Percentiles rank a stretch among this genome's conserved stretches.
Conservation (phyloP, 2,797 vertebrate species). For the Falco berigora region DNA sequence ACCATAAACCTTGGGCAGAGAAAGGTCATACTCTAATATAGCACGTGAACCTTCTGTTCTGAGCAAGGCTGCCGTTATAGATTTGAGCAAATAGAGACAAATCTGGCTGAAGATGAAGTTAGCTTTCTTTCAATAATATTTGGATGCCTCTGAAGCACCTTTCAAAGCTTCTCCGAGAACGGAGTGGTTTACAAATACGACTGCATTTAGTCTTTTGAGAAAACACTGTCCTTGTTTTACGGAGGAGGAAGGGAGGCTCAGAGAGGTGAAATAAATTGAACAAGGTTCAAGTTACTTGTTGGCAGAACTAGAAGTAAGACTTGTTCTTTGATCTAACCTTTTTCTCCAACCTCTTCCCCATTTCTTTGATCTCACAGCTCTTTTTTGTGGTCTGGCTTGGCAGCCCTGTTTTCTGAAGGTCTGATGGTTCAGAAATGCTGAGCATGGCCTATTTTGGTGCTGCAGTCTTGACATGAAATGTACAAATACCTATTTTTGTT, state of each 20-base stretch:
- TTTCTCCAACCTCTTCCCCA: not conserved
- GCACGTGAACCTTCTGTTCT: not conserved
- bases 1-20: not conserved
- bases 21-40: not conserved
- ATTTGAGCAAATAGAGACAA: not conserved
- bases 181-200: not conserved
- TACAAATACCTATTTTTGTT: not conserved
- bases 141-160: not conserved
- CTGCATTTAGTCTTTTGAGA: not conserved
- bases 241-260: not conserved
- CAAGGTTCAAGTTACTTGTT: not conserved
- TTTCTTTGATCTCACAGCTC: conserved; percentile 19
- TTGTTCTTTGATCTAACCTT: conserved; percentile 20
- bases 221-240: not conserved
- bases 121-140: not conserved
- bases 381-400: conserved; percentile 31
- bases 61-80: not conserved
- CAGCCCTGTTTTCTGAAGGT: not conserved
- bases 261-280: not conserved
- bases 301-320: conserved; percentile 1
- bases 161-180: not conserved
- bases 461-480: not conserved
- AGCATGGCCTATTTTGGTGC: not conserved
- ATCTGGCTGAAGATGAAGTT: not conserved
- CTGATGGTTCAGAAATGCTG: not conserved